Percentiles rank a stretch among this genome's conserved stretches.
These are phyloP conservation scores for Perizoma affinitatum DNA, from an alignment of 2,888 invertebrate genomes.

Conservation along the genomic window DNA sequence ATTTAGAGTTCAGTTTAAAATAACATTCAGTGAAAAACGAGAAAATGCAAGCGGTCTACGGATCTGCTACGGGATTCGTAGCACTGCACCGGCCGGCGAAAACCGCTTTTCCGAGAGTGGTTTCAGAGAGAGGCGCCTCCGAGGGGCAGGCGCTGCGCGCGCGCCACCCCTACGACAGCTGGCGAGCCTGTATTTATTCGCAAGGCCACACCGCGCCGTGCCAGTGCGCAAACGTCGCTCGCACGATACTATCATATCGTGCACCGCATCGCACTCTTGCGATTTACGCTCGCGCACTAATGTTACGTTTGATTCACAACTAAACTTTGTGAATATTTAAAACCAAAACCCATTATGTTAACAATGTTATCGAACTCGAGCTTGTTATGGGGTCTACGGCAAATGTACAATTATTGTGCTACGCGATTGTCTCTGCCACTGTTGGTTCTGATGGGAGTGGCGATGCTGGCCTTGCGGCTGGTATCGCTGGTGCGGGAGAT, in stretches of 20 bases:
- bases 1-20: no score
- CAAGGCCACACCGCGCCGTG: constrained; percentile 80
- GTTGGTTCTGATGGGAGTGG: constrained; percentile 76
- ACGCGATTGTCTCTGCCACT: constrained; percentile 68
- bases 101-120: constrained; percentile 26
- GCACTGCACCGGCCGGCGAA: constrained; percentile 49
- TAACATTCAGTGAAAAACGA: constrained; percentile 11
- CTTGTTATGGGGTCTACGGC: constrained; percentile 82
- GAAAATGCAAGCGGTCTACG: constrained; percentile 57
- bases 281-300: constrained; percentile 69
- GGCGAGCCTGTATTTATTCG: constrained; percentile 74
- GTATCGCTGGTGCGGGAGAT: constrained; percentile 70
- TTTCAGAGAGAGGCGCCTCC: constrained; percentile 50
- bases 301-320: constrained; percentile 61
- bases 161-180: constrained; percentile 54
- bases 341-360: constrained; percentile 62
- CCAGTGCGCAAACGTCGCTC: constrained; percentile 80
- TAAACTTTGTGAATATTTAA: constrained; percentile 46
- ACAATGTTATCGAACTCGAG: constrained; percentile 72
- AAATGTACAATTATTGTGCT: constrained; percentile 75
- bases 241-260: constrained; percentile 70
- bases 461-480: constrained; percentile 77
- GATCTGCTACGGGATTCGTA: constrained; percentile 56
- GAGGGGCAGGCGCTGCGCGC: constrained; percentile 60
- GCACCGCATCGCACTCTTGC: constrained; percentile 61